Percentiles rank a stretch among this genome's conserved stretches.
phyloP scores from a whole-genome alignment of 2,888 invertebrate species.

The Noctuana brunneofusca region DNA sequence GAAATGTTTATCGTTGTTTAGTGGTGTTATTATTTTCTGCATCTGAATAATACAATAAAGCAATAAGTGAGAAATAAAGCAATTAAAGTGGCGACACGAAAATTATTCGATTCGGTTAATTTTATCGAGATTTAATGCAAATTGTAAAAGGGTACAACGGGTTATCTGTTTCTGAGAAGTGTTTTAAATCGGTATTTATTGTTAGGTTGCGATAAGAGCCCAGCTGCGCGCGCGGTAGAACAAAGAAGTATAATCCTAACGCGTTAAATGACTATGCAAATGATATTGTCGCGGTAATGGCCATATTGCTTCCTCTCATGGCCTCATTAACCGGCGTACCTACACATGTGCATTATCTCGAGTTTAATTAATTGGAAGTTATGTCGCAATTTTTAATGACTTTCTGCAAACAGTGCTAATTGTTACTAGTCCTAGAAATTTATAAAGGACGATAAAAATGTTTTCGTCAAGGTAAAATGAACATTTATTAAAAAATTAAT shows the following conservation, averaged over 20 bases:
- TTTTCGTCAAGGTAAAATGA: neutral
- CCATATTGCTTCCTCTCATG: slow-evolving; percentile 52
- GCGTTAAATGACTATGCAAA: slow-evolving; percentile 62
- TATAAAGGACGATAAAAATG: neutral
- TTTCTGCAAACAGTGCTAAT: slow-evolving; percentile 34
- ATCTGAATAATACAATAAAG: slow-evolving; percentile 16
- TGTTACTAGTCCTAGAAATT: slow-evolving; percentile 17
- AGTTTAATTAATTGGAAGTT: slow-evolving; percentile 58
- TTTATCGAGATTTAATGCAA: slow-evolving; percentile 48
- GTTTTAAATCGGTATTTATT: slow-evolving; percentile 74
- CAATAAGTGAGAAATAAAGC: slow-evolving; percentile 29
- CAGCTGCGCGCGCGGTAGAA: slow-evolving; percentile 72
- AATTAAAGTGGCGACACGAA: slow-evolving; percentile 30
- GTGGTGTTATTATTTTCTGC: slow-evolving; percentile 7
- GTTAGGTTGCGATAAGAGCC: slow-evolving; percentile 68
- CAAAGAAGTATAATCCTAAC: slow-evolving; percentile 72
- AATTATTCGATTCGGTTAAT: slow-evolving; percentile 35
- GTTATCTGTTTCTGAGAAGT: slow-evolving; percentile 67
- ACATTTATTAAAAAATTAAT: neutral
- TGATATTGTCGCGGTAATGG: slow-evolving; percentile 51
- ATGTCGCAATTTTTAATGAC: slow-evolving; percentile 55
- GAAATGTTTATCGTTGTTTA: neutral
- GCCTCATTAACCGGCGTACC: slow-evolving; percentile 48
- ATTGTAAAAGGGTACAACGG: slow-evolving; percentile 50
- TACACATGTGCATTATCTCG: slow-evolving; percentile 62